A percentile compares a stretch with the other conserved stretches of the same genome.
Conservation (phyloP, 2,113 vertebrate species). For the Gracilinanus agilis region DNA sequence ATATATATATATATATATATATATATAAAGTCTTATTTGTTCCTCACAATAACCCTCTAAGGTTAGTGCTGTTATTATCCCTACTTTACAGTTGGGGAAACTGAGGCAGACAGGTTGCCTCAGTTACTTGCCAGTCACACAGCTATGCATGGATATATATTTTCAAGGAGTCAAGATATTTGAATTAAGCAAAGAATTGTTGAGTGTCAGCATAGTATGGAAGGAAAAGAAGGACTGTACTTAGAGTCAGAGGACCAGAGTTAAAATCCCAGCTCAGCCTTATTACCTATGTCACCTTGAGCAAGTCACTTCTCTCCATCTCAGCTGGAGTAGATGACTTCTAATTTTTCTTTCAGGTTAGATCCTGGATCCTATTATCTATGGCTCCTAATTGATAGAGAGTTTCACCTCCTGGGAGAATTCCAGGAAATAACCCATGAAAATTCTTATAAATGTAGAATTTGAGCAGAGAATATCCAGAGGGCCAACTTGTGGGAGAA, state of each 20-base stretch:
- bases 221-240: neutral
- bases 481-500: neutral
- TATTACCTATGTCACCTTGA: neutral
- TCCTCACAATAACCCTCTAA: neutral
- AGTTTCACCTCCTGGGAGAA: neutral
- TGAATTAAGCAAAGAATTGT: neutral
- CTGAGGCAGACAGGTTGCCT: neutral
- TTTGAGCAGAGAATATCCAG: neutral
- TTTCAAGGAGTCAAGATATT: neutral
- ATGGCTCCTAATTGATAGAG: neutral
- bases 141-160: neutral
- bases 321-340: neutral
- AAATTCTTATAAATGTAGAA: neutral
- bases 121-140: neutral
- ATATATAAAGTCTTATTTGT: neutral
- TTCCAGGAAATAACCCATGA: neutral
- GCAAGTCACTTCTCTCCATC: neutral
- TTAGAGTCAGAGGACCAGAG: neutral
- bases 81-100: neutral
- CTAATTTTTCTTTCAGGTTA: neutral
- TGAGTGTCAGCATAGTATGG: neutral
- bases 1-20: no score
- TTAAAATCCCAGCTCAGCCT: neutral
- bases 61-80: neutral
- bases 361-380: neutral